Percentiles rank a stretch among this genome's conserved stretches.
Evolutionary conservation across 2,113 vertebrate species (phyloP).

Genomic region (Arvicanthis niloticus): DNA sequence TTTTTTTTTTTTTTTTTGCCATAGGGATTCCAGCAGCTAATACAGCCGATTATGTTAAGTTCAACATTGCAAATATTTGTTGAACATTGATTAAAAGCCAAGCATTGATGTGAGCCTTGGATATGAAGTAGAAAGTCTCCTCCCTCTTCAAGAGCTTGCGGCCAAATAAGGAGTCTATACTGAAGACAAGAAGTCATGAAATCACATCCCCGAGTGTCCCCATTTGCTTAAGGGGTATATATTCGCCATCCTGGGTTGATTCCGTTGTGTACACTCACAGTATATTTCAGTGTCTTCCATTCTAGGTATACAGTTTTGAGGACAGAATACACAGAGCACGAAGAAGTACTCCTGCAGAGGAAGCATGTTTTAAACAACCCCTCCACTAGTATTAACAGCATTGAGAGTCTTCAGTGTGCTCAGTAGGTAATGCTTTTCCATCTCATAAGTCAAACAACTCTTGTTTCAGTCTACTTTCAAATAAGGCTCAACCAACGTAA

Average conservation of each 20-base stretch:
- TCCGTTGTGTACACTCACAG: neutral
- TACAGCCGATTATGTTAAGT: slow-evolving; percentile 28
- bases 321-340: neutral
- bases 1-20: neutral
- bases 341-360: neutral
- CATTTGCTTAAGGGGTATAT: neutral
- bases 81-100: neutral
- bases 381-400: neutral
- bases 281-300: neutral
- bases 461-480: slow-evolving; percentile 9
- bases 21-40: slow-evolving; percentile 26
- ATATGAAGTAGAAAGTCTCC: neutral
- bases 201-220: neutral
- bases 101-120: neutral
- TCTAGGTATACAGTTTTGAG: neutral
- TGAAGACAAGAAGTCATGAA: neutral
- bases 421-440: neutral
- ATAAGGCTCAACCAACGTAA: slow-evolving; percentile 12
- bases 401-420: neutral
- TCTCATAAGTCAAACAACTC: slow-evolving; percentile 16
- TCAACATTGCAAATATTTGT: slow-evolving; percentile 17
- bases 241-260: neutral
- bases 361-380: neutral
- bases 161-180: neutral
- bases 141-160: neutral